Evolutionary conservation across 2,797 vertebrate species (phyloP).

Genomic region (Vireo griseus): DNA sequence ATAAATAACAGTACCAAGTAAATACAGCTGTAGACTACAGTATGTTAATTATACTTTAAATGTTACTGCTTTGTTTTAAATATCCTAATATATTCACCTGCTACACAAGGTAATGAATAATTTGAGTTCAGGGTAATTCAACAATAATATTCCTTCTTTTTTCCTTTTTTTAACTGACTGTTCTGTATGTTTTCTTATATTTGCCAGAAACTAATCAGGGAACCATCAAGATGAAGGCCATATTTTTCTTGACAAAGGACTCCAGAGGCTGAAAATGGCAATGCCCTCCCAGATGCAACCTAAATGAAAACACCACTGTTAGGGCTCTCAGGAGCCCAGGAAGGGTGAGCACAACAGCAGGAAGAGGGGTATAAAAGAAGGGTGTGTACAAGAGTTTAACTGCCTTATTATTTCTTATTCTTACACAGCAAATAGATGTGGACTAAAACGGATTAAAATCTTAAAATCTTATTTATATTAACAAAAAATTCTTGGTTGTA

Average conservation of each 20-base stretch:
- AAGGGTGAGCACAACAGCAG: neutral
- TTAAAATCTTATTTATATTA: neutral
- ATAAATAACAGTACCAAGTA: neutral
- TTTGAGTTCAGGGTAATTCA: neutral
- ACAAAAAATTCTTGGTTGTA: neutral
- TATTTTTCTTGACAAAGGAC: neutral
- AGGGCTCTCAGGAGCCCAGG: rapidly evolving
- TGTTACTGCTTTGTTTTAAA: neutral
- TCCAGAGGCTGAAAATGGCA: neutral
- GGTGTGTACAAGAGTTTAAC: neutral
- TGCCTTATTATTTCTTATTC: neutral
- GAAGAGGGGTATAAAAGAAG: neutral
- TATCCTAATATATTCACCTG: neutral
- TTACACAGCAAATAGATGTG: neutral
- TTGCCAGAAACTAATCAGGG: neutral
- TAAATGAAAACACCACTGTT: neutral
- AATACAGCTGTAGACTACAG: neutral
- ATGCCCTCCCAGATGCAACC: neutral
- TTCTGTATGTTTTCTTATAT: neutral
- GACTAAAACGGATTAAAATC: neutral
- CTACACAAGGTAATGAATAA: neutral
- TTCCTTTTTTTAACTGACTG: neutral
- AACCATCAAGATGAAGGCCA: neutral
- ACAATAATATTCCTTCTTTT: neutral
- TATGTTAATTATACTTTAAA: neutral